Evolutionary conservation across 2,888 invertebrate genomes (phyloP).

Genomic region (Ophraella communa): DNA sequence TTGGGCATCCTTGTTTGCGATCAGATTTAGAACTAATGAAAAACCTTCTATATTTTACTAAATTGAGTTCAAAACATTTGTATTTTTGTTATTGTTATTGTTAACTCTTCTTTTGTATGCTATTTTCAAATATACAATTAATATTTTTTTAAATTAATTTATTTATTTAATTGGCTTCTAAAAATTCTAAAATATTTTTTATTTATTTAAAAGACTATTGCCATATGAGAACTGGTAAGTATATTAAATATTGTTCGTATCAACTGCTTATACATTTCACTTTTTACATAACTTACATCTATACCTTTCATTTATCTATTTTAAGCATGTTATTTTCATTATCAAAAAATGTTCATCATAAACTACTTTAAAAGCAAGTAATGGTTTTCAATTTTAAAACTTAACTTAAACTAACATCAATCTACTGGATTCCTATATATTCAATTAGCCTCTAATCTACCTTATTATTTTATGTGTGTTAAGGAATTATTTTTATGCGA

Average conservation of each 20-base stretch:
- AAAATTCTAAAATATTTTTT: background rate
- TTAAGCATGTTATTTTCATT: background rate
- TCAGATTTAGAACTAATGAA: too few species aligned
- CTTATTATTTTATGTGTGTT: too few species aligned
- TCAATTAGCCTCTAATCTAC: background rate
- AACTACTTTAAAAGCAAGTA: background rate
- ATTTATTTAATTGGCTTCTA: background rate
- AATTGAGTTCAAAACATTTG: too few species aligned
- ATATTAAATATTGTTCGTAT: background rate
- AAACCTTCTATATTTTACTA: too few species aligned
- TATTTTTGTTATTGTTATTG: too few species aligned
- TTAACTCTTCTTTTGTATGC: background rate
- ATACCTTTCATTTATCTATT: background rate
- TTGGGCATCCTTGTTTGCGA: too few species aligned
- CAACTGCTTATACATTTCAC: background rate
- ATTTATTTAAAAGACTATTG: background rate
- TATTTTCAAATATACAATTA: background rate
- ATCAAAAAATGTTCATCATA: too few species aligned
- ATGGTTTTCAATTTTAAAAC: background rate
- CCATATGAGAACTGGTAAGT: background rate
- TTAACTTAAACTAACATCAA: background rate
- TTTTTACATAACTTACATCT: too few species aligned
- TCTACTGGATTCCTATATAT: background rate
- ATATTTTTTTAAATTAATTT: background rate
- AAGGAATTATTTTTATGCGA: too few species aligned